Conservation (phyloP, 2,888 invertebrate genomes). For the Slavum lentiscoides region DNA sequence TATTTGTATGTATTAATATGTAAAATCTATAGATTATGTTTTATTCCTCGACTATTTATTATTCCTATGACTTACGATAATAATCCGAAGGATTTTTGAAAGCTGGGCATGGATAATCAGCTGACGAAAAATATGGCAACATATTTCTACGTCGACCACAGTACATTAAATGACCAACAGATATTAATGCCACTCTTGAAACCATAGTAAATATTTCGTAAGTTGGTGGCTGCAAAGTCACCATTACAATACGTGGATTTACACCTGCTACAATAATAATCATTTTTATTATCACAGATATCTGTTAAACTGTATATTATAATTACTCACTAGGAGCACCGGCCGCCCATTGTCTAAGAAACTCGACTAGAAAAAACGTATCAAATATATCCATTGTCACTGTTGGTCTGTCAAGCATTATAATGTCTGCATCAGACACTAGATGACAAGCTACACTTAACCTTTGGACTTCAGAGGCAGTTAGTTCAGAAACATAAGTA, state of each 20-base stretch:
- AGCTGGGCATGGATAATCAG: slow-evolving; percentile 92
- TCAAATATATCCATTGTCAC: slow-evolving; percentile 92
- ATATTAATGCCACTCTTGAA: slow-evolving; percentile 80
- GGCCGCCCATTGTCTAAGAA: slow-evolving; percentile 84
- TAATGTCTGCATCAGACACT: slow-evolving; percentile 80
- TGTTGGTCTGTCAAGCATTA: slow-evolving; percentile 86
- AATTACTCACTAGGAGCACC: slow-evolving; percentile 56
- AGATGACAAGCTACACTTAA: slow-evolving; percentile 88
- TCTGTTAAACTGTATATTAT: background rate
- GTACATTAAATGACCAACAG: slow-evolving; percentile 89
- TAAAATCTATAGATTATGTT: background rate
- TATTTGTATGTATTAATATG: slow-evolving; percentile 8
- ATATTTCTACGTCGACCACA: slow-evolving; percentile 86
- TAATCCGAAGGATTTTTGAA: slow-evolving; percentile 97
- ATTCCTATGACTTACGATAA: slow-evolving; percentile 71
- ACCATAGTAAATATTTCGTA: slow-evolving; percentile 95
- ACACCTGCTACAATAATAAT: slow-evolving; percentile 56
- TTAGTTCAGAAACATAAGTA: slow-evolving; percentile 81
- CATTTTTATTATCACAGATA: slow-evolving; percentile 4
- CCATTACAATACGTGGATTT: slow-evolving; percentile 76
- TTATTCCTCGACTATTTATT: slow-evolving; percentile 17
- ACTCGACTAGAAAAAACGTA: slow-evolving; percentile 92
- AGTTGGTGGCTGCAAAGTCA: slow-evolving; percentile 91
- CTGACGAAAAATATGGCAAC: slow-evolving; percentile 87
- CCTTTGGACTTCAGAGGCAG: slow-evolving; percentile 83